phyloP scores from a whole-genome alignment of 2,888 invertebrate genomes.

The Chironomus tentans region DNA sequence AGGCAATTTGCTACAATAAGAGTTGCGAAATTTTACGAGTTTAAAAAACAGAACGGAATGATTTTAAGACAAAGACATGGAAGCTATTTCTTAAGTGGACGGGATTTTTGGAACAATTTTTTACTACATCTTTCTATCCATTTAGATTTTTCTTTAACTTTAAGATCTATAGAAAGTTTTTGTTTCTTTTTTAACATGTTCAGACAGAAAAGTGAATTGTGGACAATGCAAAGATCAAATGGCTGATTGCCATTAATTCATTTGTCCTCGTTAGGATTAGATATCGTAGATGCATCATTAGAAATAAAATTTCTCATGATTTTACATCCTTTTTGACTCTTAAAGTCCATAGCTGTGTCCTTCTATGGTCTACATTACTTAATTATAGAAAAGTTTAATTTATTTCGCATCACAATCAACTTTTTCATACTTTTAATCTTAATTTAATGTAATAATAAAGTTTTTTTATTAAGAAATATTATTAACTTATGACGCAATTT shows the following conservation, averaged over 20 bases:
- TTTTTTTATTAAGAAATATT: not conserved
- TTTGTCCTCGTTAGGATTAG: not conserved
- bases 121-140: not conserved
- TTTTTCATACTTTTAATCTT: not conserved
- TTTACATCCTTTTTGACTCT: not conserved
- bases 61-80: not conserved
- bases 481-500: not conserved
- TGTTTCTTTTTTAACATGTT: not conserved
- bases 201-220: not conserved
- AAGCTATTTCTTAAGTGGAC: too few species aligned
- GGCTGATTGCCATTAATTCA: not conserved
- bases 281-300: not conserved
- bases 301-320: not conserved
- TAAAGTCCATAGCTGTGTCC: not conserved
- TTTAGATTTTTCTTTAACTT: not conserved
- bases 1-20: conserved; percentile 92
- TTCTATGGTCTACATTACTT: not conserved
- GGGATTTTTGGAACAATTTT: too few species aligned
- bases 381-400: not conserved
- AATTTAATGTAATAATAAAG: not conserved
- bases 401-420: not conserved
- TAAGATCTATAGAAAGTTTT: not conserved
- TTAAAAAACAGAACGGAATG: conserved; percentile 41
- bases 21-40: conserved; percentile 95
- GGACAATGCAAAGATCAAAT: not conserved